A percentile compares a stretch with the other conserved stretches of the same genome.
Evolutionary conservation across 2,797 vertebrate species (phyloP).

Genomic region (Pachyuromys duprasi): DNA sequence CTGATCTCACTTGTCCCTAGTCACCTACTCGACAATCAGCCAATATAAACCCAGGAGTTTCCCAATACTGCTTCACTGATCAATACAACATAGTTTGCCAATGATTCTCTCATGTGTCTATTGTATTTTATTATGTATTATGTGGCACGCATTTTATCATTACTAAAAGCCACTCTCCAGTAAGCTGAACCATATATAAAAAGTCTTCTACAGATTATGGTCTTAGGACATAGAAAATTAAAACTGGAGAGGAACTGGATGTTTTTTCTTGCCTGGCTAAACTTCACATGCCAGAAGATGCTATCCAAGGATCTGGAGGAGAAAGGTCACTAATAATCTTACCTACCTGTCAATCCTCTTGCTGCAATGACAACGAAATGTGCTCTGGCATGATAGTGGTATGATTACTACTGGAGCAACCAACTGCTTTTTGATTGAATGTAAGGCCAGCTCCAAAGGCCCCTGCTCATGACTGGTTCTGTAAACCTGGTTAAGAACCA

Average conservation of each 20-base stretch:
- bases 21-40: not conserved
- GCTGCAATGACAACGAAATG: not conserved
- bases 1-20: not conserved
- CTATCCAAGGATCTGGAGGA: not conserved
- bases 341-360: not conserved
- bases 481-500: not conserved
- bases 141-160: not conserved
- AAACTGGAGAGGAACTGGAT: not conserved
- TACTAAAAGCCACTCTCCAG: constrained; percentile 20
- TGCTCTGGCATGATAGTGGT: not conserved
- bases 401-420: not conserved
- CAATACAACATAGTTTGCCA: not conserved
- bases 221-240: not conserved
- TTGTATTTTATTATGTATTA: not conserved
- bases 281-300: not conserved
- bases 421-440: not conserved
- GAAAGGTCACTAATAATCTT: not conserved
- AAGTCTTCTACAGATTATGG: not conserved
- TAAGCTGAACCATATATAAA: not conserved
- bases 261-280: not conserved
- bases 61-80: not conserved
- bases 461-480: not conserved
- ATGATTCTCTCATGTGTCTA: not conserved
- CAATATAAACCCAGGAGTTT: not conserved
- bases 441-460: not conserved